Conservation (phyloP, 2,797 vertebrate genomes). For the Hipposideros larvatus region DNA sequence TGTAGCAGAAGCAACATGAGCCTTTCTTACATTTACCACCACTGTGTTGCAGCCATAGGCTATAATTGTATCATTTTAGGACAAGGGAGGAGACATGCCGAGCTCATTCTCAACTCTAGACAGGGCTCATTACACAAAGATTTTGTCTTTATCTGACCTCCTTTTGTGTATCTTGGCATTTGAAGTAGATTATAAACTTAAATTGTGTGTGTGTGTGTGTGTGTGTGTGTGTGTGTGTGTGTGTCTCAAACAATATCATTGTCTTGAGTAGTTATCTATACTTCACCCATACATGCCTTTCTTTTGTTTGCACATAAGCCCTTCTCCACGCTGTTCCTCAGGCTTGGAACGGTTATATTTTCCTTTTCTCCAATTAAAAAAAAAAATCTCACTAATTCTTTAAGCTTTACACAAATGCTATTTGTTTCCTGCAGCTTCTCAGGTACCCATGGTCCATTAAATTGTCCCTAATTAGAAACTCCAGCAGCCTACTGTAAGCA, state of each 20-base stretch:
- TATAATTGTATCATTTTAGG: background rate
- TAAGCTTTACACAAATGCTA: background rate
- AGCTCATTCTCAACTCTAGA: conserved; percentile 14
- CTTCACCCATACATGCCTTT: background rate
- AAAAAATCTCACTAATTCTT: background rate
- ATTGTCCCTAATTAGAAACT: background rate
- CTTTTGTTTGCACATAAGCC: background rate
- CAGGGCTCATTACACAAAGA: background rate
- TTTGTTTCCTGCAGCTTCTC: background rate
- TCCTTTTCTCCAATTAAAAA: background rate
- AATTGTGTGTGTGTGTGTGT: background rate
- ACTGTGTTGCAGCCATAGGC: background rate
- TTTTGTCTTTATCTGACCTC: background rate
- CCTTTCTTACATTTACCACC: background rate
- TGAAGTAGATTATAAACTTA: background rate
- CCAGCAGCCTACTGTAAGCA: background rate
- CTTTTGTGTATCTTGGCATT: background rate
- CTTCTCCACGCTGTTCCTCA: background rate
- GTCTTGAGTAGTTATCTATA: background rate
- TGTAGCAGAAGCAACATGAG: background rate
- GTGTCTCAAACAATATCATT: background rate
- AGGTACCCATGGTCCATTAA: background rate
- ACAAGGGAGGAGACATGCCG: background rate
- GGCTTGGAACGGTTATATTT: background rate
- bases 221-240: rapidly evolving